Conservation (phyloP, 2,888 invertebrate species). For the Drosophila hamatofila region DNA sequence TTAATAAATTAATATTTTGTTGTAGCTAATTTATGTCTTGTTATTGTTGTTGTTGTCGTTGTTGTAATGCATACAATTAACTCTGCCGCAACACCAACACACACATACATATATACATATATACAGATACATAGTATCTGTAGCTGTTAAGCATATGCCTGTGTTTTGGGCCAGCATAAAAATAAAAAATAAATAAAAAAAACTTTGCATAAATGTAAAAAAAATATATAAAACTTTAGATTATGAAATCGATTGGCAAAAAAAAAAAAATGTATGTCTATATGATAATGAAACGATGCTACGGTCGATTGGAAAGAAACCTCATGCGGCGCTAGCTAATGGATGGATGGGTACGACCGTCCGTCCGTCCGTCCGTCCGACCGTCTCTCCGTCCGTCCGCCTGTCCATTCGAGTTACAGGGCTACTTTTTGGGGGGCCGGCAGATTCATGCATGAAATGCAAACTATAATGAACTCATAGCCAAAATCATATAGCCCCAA, state of each 20-base stretch:
- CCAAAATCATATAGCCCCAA: constrained; percentile 46
- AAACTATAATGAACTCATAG: constrained; percentile 72
- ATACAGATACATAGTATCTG: constrained; percentile 26
- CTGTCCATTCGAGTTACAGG: constrained; percentile 3
- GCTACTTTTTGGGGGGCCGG: constrained; percentile 2
- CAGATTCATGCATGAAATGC: constrained; percentile 80
- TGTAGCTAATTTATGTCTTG: constrained; percentile 69
- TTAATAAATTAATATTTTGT: constrained; percentile 72
- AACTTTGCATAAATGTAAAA: constrained; percentile 68
- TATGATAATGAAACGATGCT: constrained; percentile 75
- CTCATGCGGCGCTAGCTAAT: constrained; percentile 73
- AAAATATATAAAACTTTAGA: constrained; percentile 46
- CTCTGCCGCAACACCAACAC: constrained; percentile 54
- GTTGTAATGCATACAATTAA: constrained; percentile 70
- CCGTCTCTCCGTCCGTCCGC: background rate
- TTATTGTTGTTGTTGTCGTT: constrained; percentile 57
- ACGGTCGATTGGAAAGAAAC: constrained; percentile 75
- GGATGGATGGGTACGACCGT: constrained; percentile 41
- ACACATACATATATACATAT: constrained; percentile 14
- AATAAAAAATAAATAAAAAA: constrained; percentile 1
- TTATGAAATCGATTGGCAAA: constrained; percentile 79
- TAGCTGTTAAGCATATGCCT: constrained; percentile 28
- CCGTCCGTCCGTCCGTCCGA: background rate
- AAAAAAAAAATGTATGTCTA: constrained; percentile 41
- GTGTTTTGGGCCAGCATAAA: constrained; percentile 51